Evolutionary conservation across 2,888 invertebrate species (phyloP), one percentile per base, ranked within the genome.

Genomic region (Antheraea yamamai): DNA sequence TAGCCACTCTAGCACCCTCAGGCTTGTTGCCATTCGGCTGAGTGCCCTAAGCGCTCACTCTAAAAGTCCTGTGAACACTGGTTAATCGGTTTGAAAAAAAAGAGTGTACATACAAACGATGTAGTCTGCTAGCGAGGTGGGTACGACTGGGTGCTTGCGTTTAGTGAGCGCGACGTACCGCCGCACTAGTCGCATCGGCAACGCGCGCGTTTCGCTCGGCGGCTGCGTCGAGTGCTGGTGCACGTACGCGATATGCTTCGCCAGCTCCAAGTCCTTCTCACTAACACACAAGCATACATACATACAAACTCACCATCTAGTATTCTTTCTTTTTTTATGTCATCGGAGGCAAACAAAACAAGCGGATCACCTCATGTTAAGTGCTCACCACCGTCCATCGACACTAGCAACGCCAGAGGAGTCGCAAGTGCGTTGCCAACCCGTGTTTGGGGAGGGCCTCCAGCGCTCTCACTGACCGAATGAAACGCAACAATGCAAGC

Each of bases 241-340:
- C 61, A 99, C 99, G 90, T 98, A 99, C 0, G 99, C 98, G 77
- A 99, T 99, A 92, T 99, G 99, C 89, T 99, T 97, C 18, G 99
- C 99, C 76, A 99, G 95, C 84, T 98, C 96, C 82, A 97, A 87
- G 87, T 97, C 97, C 80, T 97, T 97, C 81, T 97, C 97, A 39
- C 95, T 95, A 78, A 18, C 64, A 61, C 14, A 58, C 18, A n/a
- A 7, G 47, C n/a, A 23, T 26, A 14, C 8, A 4, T 23, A n/a
- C 64, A 64, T 10, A 8, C 39, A 39, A 39, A 30, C 30, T 30
- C 30, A 30, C 30, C 30, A 30, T 30, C 30, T 30, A 30, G 1
- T 30, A 30, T 30, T 30, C 30, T 30, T 30, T 30, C 30, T 3
- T 30, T 30, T 30, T 30, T 30, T 30, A 30, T 30, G 30, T 30